A percentile compares a stretch with the other conserved stretches of the same genome.
Conservation (phyloP, 1,140 invertebrate genomes). For the Phymastichus coffea region DNA sequence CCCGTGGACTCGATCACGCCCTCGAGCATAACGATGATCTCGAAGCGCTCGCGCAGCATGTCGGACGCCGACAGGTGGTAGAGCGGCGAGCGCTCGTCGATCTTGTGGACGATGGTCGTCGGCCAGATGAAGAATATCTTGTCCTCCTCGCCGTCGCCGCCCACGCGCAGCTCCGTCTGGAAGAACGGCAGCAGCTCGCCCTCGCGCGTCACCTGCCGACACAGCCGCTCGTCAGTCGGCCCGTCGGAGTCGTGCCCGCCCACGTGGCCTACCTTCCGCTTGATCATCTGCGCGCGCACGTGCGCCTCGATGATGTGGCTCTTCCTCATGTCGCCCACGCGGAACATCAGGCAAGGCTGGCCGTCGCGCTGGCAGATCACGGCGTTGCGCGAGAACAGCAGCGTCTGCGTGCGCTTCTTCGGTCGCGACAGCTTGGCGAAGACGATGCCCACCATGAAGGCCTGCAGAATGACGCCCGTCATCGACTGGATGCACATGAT, state of each 20-base stretch:
- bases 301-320: conserved; percentile 95
- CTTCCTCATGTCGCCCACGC: conserved; percentile 97
- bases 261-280: conserved; percentile 38
- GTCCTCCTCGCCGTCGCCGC: conserved; percentile 77
- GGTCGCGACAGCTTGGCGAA: conserved; percentile 97
- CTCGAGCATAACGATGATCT: conserved; percentile 94
- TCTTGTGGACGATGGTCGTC: conserved; percentile 80
- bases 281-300: conserved; percentile 88
- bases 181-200: conserved; percentile 83
- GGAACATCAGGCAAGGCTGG: conserved; percentile 88
- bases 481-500: conserved; percentile 98
- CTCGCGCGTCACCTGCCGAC: conserved; percentile 82
- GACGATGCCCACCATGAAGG: conserved; percentile 90
- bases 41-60: conserved; percentile 86
- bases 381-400: conserved; percentile 93
- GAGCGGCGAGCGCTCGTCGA: conserved; percentile 80
- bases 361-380: conserved; percentile 91
- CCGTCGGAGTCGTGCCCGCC: too few relatives aligned
- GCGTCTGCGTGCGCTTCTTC: conserved; percentile 92
- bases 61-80: conserved; percentile 86
- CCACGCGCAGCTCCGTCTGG: conserved; percentile 78
- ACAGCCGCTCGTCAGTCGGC: background rate
- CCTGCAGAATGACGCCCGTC: conserved; percentile 88
- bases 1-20: conserved; percentile 92
- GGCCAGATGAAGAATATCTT: conserved; percentile 95